Conservation (phyloP, 2,888 invertebrate species). For the Leucophora obtusa region DNA sequence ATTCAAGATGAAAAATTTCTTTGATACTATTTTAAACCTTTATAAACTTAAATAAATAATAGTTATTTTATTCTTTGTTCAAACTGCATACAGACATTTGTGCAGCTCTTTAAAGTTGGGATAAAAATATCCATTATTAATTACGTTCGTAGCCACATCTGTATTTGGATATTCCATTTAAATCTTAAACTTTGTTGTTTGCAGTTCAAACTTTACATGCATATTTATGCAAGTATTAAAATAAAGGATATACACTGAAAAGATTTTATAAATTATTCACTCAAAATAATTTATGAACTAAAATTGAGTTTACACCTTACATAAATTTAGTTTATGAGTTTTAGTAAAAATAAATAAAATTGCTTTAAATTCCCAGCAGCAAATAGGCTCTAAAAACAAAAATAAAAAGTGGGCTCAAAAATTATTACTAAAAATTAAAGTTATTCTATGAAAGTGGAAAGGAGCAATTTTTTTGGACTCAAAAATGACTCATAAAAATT, state of each 20-base stretch:
- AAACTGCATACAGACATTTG: background rate
- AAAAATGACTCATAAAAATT: no score
- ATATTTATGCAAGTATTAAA: background rate
- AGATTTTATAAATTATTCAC: conserved; percentile 26
- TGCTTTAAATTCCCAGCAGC: no score
- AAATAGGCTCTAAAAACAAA: no score
- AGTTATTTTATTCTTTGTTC: background rate
- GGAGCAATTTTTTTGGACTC: no score
- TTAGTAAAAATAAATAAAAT: no score
- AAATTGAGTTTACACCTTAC: no score
- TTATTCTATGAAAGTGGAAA: no score
- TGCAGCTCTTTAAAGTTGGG: background rate
- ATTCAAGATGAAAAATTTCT: no score
- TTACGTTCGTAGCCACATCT: conserved; percentile 44
- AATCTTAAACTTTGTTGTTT: conserved; percentile 39
- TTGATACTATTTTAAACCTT: conserved; percentile 9
- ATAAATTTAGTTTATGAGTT: no score
- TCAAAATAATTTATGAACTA: no score
- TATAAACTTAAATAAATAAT: background rate
- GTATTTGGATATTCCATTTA: conserved; percentile 36
- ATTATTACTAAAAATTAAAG: no score
- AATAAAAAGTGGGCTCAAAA: no score
- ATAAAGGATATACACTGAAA: background rate
- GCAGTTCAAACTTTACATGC: conserved; percentile 39
- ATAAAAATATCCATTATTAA: conserved; percentile 33